Conservation (phyloP, 1,140 invertebrate species). For the Archegozetes longisetosus region DNA sequence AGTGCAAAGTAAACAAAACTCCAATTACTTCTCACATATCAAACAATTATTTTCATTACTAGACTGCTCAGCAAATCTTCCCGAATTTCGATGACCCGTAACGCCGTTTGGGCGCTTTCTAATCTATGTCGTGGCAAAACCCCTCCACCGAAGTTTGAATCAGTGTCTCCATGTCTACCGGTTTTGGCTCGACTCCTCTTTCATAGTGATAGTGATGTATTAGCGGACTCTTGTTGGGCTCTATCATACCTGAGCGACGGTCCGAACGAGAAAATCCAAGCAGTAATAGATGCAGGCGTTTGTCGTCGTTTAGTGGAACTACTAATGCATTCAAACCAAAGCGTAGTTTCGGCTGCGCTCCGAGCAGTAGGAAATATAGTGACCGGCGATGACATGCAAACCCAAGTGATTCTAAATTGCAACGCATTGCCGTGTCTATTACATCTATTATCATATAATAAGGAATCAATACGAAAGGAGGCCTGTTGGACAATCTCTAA, state of each 20-base stretch:
- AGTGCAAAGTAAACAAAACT: no score
- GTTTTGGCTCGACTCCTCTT: conserved; percentile 71
- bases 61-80: conserved; percentile 65
- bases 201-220: conserved; percentile 73
- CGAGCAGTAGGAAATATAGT: conserved; percentile 95
- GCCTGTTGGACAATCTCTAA: conserved; percentile 97
- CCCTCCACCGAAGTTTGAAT: conserved; percentile 76
- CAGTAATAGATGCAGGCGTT: conserved; percentile 90
- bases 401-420: conserved; percentile 83
- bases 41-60: conserved; percentile 22
- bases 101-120: conserved; percentile 93
- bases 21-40: no score
- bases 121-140: conserved; percentile 93
- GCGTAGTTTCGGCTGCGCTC: conserved; percentile 84
- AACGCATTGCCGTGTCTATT: conserved; percentile 68
- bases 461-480: conserved; percentile 83
- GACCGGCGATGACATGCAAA: conserved; percentile 92
- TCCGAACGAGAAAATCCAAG: conserved; percentile 94
- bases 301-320: conserved; percentile 84
- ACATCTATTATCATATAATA: conserved; percentile 55
- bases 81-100: conserved; percentile 77
- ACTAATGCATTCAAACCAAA: conserved; percentile 72
- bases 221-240: conserved; percentile 91
- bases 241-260: conserved; percentile 87
- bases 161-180: conserved; percentile 54